Evolutionary conservation across 2,113 vertebrate genomes (phyloP).

Genomic region (Hucho hucho): DNA sequence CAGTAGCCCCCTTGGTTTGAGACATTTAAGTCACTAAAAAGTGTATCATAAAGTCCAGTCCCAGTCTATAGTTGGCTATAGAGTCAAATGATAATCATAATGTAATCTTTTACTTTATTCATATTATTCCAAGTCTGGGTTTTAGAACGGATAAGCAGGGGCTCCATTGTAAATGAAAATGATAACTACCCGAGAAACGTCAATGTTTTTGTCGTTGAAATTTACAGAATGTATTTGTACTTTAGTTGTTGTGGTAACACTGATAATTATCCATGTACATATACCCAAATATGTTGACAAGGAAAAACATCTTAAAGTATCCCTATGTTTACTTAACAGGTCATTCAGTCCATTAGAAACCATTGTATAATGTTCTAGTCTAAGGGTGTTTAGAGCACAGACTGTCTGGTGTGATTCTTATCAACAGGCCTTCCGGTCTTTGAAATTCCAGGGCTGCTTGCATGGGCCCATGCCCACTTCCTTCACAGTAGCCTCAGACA

Average conservation of each 20-base stretch:
- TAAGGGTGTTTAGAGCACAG: conserved; percentile 21
- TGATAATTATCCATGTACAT: too few relatives aligned
- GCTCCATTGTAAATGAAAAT: too few relatives aligned
- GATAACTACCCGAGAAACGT: too few relatives aligned
- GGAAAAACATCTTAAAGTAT: not conserved
- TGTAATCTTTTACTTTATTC: too few relatives aligned
- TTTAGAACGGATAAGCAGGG: too few relatives aligned
- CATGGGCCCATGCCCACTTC: not conserved
- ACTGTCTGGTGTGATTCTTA: conserved; percentile 34
- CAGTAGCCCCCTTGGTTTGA: not conserved
- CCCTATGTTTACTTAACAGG: not conserved
- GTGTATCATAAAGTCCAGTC: too few relatives aligned
- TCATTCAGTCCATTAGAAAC: not conserved
- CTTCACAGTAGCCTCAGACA: not conserved
- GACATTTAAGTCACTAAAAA: too few relatives aligned
- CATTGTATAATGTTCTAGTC: conserved; percentile 8
- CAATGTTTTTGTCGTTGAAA: too few relatives aligned
- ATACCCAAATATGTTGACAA: not conserved
- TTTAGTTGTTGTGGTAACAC: not conserved
- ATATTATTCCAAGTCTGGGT: too few relatives aligned
- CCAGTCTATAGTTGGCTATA: too few relatives aligned
- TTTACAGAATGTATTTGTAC: not conserved
- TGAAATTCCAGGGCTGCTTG: conserved; percentile 26
- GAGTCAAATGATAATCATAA: too few relatives aligned
- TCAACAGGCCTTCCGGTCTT: conserved; percentile 45